These are phyloP conservation scores for Lethocerus indicus DNA, from an alignment of 1,140 invertebrate species.

Conservation along the genomic window DNA sequence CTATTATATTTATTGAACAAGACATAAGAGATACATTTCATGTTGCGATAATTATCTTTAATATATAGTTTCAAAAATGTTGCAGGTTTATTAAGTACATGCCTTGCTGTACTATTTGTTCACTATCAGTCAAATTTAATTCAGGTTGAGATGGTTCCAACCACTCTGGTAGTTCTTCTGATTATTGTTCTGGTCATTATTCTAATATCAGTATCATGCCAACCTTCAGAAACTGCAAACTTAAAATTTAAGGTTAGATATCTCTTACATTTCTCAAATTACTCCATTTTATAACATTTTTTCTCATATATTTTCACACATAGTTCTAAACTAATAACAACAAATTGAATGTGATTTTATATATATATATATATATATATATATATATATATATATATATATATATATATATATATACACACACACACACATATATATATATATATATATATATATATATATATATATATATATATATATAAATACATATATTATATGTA, in stretches of 20 bases:
- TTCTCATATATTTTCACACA: background rate
- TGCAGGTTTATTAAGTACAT: conserved; percentile 6
- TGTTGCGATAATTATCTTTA: background rate
- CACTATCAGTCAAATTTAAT: conserved; percentile 3
- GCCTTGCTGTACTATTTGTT: conserved; percentile 2
- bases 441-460: too few species aligned
- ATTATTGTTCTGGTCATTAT: background rate
- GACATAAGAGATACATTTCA: background rate
- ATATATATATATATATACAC: background rate
- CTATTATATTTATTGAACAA: background rate
- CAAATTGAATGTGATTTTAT: background rate
- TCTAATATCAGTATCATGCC: background rate
- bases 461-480: too few species aligned
- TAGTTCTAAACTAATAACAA: background rate
- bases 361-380: background rate
- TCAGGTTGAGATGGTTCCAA: background rate
- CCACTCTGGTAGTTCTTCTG: background rate
- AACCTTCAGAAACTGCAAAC: conserved; percentile 4
- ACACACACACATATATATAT: too few species aligned
- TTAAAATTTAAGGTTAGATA: conserved; percentile 8
- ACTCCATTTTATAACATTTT: background rate
- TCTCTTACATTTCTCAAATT: background rate
- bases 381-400: background rate
- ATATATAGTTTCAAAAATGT: background rate
- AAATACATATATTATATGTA: too few species aligned